Evolutionary conservation across 1,140 invertebrate species (phyloP), one percentile per base, ranked within the genome.

Genomic region (Zaprionus tsacasi): DNA sequence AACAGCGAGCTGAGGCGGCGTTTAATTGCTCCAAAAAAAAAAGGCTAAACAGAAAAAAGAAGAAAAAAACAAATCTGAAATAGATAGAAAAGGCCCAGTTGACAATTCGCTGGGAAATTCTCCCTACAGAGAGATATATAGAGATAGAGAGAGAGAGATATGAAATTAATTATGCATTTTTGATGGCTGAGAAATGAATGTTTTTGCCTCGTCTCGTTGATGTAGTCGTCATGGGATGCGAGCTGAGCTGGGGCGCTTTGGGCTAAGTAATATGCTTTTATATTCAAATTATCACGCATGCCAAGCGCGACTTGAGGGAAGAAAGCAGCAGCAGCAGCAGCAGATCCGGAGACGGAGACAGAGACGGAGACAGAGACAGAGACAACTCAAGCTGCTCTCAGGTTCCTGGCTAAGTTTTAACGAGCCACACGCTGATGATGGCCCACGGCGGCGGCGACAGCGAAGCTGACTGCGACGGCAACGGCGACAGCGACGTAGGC

Each of bases 211-310:
- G 35, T 63, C 38, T 35, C 52, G 63, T 48, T 82, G 75, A 74
- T 82, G 79, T 70, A 74, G 74, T 74, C 74, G 33, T 45, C 72
- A 63, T 75, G 71, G 71, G 65, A 50, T 48, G 25, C 45, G 59
- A 59, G 13, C 70, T 43, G 21, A n/a, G n/a, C n/a, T n/a, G n/a
- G n/a, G 7, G 27, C 27, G 74, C 71, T 74, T 75, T 86, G 50
- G 65, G 48, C 38, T 73, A 86, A 68, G 70, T 73, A 68, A 86
- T 86, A 79, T 86, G 82, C 78, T 81, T 86, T 86, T 86, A 86
- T 86, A 86, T 86, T 86, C 79, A 86, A 86, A 86, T 86, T 86
- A 86, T 76, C 82, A 86, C 82, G 82, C 82, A 86, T 86, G 82
- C 82, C 79, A 78, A 85, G 48, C 17, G 2, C 8, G 45, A 25